A percentile compares a stretch with the other conserved stretches of the same genome.
Conservation (phyloP, 2,113 vertebrate species). For the Benitochromis conjunctus region DNA sequence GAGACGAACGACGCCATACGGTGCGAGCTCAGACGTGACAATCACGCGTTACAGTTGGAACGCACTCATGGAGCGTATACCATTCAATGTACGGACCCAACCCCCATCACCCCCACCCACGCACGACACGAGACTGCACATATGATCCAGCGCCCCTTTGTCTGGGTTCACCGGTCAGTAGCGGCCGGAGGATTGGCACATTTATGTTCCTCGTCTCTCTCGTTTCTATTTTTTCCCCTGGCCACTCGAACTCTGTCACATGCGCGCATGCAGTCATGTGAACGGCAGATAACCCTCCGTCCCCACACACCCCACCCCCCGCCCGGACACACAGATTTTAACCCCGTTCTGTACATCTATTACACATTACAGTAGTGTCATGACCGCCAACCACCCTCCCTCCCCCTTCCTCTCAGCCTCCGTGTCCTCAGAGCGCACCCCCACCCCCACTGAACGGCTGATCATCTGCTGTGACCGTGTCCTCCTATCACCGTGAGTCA, state of each 20-base stretch:
- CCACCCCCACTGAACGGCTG: conserved; percentile 35
- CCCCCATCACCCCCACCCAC: background rate
- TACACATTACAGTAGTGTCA: conserved; percentile 55
- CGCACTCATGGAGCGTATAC: background rate
- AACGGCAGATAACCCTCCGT: conserved; percentile 35
- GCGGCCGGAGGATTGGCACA: conserved; percentile 24
- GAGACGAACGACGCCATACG: background rate
- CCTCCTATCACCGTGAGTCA: conserved; percentile 59
- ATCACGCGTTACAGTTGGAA: conserved; percentile 11
- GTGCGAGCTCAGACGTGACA: conserved; percentile 1
- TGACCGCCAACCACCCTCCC: conserved; percentile 16
- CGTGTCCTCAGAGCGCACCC: conserved; percentile 55
- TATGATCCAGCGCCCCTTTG: conserved; percentile 63
- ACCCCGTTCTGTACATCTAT: conserved; percentile 37
- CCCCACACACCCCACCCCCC: fast-evolving
- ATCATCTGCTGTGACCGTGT: conserved; percentile 63
- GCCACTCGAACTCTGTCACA: background rate
- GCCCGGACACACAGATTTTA: conserved; percentile 14
- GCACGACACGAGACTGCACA: conserved; percentile 36
- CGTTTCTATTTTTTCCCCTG: background rate
- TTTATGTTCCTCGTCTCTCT: background rate
- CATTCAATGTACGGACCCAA: background rate
- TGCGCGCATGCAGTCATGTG: conserved; percentile 44
- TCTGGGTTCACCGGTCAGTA: conserved; percentile 54
- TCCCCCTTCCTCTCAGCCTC: background rate